Conservation (phyloP, 2,888 invertebrate species). For the Falcaria lacertinaria region DNA sequence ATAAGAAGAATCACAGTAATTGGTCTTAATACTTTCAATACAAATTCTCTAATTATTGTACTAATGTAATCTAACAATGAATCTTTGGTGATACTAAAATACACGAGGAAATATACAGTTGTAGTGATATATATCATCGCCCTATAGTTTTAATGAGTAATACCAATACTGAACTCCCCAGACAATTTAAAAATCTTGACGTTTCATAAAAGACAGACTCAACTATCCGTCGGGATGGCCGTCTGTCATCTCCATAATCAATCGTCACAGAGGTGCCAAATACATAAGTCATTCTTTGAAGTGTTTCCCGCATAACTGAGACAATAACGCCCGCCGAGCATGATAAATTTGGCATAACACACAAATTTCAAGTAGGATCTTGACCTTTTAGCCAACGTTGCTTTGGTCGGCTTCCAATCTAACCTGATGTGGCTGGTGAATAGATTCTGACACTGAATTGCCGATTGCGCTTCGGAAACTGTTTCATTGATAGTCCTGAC, state of each 20-base stretch:
- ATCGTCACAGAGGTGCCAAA: background rate
- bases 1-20: no score
- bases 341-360: background rate
- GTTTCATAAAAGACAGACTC: background rate
- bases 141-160: background rate
- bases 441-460: no score
- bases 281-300: background rate
- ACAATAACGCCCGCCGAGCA: background rate
- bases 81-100: no score
- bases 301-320: background rate
- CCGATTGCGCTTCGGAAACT: no score
- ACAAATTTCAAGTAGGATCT: background rate
- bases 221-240: background rate
- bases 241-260: no score
- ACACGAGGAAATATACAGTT: no score
- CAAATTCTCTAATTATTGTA: no score
- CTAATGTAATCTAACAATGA: no score
- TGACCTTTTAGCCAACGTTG: background rate
- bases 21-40: no score
- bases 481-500: no score
- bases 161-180: background rate
- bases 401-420: background rate
- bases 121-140: no score
- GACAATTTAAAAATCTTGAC: background rate
- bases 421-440: background rate